Evolutionary conservation across 2,797 vertebrate species (phyloP).

Genomic region (Podargus strigoides): DNA sequence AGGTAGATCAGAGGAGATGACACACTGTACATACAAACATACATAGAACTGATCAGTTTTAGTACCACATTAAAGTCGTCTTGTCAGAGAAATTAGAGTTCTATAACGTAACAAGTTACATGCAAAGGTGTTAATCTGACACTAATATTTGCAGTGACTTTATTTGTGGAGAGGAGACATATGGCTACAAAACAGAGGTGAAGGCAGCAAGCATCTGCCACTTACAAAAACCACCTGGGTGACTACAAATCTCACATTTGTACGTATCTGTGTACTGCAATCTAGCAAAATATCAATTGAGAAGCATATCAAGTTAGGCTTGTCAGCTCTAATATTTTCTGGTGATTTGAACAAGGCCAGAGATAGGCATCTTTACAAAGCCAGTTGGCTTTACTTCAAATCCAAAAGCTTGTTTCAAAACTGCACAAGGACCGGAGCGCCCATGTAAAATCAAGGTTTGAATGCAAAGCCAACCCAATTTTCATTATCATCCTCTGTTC

Average conservation of each 20-base stretch:
- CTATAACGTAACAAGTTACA: neutral
- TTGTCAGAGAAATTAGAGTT: neutral
- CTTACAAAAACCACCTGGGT: neutral
- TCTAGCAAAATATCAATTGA: neutral
- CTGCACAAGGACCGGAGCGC: neutral
- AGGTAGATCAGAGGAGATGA: neutral
- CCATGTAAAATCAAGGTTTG: neutral
- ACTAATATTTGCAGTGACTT: neutral
- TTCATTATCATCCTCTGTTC: neutral
- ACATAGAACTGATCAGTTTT: neutral
- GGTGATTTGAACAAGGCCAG: neutral
- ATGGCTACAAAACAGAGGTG: accelerated
- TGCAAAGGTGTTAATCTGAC: neutral
- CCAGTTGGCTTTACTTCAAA: slow-evolving; percentile 29
- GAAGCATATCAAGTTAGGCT: neutral
- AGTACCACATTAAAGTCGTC: neutral
- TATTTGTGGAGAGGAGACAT: neutral
- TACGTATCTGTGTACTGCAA: neutral
- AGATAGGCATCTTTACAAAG: slow-evolving; percentile 40
- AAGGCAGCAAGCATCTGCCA: neutral
- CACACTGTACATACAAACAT: neutral
- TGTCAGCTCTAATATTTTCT: slow-evolving; percentile 35
- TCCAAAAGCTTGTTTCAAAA: neutral
- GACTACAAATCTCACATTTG: neutral
- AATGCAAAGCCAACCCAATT: slow-evolving; percentile 26